These are phyloP conservation scores for Turnix velox DNA, from an alignment of 2,113 vertebrate genomes.

Conservation along the genomic window DNA sequence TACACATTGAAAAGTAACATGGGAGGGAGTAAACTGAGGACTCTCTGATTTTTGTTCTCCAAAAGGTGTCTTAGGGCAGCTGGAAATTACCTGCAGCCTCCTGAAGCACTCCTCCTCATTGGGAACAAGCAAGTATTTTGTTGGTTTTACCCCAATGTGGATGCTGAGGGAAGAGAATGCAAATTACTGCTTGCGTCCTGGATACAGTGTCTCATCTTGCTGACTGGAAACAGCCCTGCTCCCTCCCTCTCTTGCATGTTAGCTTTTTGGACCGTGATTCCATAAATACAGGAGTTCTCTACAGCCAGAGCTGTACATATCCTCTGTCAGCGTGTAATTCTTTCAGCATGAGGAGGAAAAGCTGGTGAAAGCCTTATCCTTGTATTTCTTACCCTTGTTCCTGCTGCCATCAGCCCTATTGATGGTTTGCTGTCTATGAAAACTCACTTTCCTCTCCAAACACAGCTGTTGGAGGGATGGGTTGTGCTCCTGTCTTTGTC, in stretches of 20 bases:
- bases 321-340: fast-evolving
- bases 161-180: background rate
- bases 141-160: fast-evolving
- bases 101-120: background rate
- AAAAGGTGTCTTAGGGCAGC: background rate
- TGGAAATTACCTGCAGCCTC: background rate
- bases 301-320: background rate
- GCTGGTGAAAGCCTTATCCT: background rate
- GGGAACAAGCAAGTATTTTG: background rate
- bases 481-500: background rate
- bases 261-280: background rate
- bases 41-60: background rate
- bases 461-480: background rate
- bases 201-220: background rate
- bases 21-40: background rate
- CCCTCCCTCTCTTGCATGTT: background rate
- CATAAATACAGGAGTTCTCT: background rate
- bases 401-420: background rate
- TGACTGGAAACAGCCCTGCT: background rate
- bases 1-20: background rate
- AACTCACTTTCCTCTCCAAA: background rate
- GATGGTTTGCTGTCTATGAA: background rate
- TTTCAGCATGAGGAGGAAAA: background rate
- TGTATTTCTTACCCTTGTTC: background rate
- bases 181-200: background rate